Base-by-base conservation (phyloP, 2,888 invertebrate species). In the Argyra leucocephala region DNA sequence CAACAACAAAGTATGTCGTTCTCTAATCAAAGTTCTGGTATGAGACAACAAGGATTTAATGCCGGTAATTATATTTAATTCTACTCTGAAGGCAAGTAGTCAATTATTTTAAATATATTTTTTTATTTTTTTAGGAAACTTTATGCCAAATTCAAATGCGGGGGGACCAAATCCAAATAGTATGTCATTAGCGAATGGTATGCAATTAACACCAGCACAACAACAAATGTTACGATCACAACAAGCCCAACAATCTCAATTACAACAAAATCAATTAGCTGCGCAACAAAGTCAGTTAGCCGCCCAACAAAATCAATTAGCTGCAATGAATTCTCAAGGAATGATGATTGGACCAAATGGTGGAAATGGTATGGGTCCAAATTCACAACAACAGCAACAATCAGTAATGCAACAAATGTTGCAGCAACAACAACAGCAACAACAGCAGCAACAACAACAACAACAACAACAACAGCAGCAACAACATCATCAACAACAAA, bases 1-100 rank as follows among this genome's bases (percentile, higher is more conserved):
- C 81, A 81, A 68, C 82, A 81, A 69, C 81, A 81, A 70, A 78
- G 74, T 68, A 76, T 76, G 69, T 75, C 74, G 15, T 76, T 77
- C 71, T 72, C 69, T 67, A 67, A 67, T 3, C 71, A 70, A 60
- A 66, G 67, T 22, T 64, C 66, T 22, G 72, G 72, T 9, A 80
- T 79, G 78, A 75, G 79, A 5, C 78, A 78, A 68, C 73, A 74
- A 57, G 75, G 75, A 57, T 79, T 79, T 68, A 77, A 76, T 72
- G 73, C 75, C 15, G 76, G 76, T 75, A 64, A 72, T n/a, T 71
- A 60, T 9, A 57, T 7, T 24, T 15, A 37, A 62, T 24, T 21
- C 26, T 23, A 57, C 57, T 57, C 7, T 60, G 26, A 22, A 59
- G n/a, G 22, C 18, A 58, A 59, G 3, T 59, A 3, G 22, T 58